Evolutionary conservation across 2,888 invertebrate genomes (phyloP), one percentile per base, ranked within the genome.

Genomic region (Cancer borealis): DNA sequence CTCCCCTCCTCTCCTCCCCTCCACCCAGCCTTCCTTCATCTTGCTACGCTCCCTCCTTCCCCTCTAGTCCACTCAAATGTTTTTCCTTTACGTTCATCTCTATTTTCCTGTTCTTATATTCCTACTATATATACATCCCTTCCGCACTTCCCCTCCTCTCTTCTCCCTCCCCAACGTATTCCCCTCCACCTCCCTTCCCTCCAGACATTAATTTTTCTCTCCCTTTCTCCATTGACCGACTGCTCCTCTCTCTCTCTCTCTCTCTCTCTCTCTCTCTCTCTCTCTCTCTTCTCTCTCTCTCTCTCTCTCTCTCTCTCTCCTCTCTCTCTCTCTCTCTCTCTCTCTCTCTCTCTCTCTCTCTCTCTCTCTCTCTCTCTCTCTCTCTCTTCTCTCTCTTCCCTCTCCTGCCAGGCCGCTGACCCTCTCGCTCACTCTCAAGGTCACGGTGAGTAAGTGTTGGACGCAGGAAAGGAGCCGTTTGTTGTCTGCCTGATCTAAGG

Each of bases 11-110:
- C 66, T 5, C 4, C 8, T 66, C 21, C n/a, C n/a, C 66, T n/a
- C n/a, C 66, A 66, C n/a, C 17, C 66, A n/a, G n/a, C 66, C 66
- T n/a, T 66, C 66, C 66, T 66, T 66, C 66, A 66, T n/a, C 66
- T 66, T 66, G n/a, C 66, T n/a, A 66, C 66, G 66, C 66, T 66
- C 66, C n/a, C 66, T 66, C 66, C n/a, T 66, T 66, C n/a, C 66
- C 66, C 66, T 66, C 66, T 66, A 66, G 66, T 66, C n/a, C 66
- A 66, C 66, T 66, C 66, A 66, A 66, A 21, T 66, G 66, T 66
- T 66, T 66, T 66, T 66, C 66, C 66, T 66, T 66, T 66, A 66
- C 66, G 66, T 21, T 66, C 66, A 66, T 66, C 66, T 66, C 66
- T 66, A 66, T 66, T n/a, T 66, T 66, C 66, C 66, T 66, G 66